phyloP scores from a whole-genome alignment of 2,113 vertebrate genomes.

The Eretmochelys imbricata region DNA sequence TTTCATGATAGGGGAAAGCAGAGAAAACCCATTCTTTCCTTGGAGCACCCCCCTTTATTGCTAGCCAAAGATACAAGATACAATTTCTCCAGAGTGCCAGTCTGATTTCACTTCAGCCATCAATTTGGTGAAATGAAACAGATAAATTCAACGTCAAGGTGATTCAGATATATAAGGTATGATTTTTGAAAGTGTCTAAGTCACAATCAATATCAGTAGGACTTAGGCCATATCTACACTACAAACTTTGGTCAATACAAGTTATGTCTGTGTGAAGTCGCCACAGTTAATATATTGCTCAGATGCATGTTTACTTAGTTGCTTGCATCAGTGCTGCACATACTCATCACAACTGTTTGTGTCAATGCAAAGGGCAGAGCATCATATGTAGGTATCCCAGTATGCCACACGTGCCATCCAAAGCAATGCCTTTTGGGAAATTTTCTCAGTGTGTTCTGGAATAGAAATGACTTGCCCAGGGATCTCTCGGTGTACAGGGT shows the following conservation, averaged over 20 bases:
- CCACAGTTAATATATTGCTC: neutral
- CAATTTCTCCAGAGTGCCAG: neutral
- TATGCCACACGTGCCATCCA: neutral
- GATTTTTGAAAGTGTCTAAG: neutral
- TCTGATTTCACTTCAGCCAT: neutral
- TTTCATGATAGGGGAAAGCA: neutral
- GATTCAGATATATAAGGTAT: neutral
- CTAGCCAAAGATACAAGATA: neutral
- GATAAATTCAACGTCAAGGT: neutral
- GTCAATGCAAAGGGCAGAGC: neutral
- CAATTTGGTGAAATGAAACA: neutral
- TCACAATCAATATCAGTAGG: neutral
- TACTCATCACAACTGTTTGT: neutral
- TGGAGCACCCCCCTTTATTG: neutral
- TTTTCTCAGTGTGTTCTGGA: neutral
- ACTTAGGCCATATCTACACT: neutral
- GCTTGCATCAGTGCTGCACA: neutral
- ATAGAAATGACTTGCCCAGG: neutral
- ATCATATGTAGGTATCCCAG: neutral
- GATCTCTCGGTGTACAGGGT: neutral
- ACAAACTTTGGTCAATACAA: neutral
- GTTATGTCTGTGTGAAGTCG: neutral
- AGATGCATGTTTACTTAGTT: neutral
- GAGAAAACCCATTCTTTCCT: neutral
- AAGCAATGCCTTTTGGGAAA: neutral